Evolutionary conservation across 2,797 vertebrate species (phyloP).

Genomic region (Myripristis murdjan): DNA sequence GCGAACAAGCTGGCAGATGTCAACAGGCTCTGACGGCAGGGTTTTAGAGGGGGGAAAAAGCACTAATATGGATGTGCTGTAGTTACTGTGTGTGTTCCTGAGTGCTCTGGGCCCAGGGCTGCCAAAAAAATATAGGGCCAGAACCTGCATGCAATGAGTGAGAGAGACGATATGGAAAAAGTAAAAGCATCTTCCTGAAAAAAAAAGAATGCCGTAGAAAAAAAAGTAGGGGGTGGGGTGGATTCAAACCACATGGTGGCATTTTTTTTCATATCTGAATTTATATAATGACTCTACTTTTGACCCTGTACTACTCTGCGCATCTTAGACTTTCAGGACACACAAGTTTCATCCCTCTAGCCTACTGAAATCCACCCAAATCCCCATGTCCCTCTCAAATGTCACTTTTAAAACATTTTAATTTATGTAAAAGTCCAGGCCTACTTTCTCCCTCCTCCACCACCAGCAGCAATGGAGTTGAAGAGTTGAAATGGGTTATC

Average conservation of each 20-base stretch:
- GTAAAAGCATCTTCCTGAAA: conserved; percentile 26
- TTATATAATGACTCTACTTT: conserved; percentile 24
- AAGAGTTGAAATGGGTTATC: conserved; percentile 50
- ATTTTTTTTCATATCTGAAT: conserved; percentile 17
- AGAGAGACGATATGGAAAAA: conserved; percentile 51
- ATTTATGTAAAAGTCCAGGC: conserved; percentile 50
- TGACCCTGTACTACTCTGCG: conserved; percentile 8
- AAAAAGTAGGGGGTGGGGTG: not conserved
- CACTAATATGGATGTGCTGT: conserved; percentile 81
- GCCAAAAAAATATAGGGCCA: conserved; percentile 70
- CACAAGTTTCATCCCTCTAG: conserved; percentile 48
- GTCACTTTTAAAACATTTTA: conserved; percentile 59
- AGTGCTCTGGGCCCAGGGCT: conserved; percentile 71
- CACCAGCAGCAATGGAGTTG: not conserved
- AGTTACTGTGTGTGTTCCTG: conserved; percentile 80
- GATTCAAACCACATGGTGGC: not conserved
- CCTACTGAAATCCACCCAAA: conserved; percentile 56
- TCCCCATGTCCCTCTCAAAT: conserved; percentile 49
- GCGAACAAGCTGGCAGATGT: conserved; percentile 84
- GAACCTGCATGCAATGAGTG: conserved; percentile 38
- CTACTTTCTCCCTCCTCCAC: conserved; percentile 9
- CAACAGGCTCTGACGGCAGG: conserved; percentile 83
- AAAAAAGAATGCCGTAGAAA: not conserved
- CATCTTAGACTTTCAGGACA: conserved; percentile 40
- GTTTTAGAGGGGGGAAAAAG: conserved; percentile 73